Conservation (phyloP, 1,140 invertebrate genomes). For the Steinernema feltiae region DNA sequence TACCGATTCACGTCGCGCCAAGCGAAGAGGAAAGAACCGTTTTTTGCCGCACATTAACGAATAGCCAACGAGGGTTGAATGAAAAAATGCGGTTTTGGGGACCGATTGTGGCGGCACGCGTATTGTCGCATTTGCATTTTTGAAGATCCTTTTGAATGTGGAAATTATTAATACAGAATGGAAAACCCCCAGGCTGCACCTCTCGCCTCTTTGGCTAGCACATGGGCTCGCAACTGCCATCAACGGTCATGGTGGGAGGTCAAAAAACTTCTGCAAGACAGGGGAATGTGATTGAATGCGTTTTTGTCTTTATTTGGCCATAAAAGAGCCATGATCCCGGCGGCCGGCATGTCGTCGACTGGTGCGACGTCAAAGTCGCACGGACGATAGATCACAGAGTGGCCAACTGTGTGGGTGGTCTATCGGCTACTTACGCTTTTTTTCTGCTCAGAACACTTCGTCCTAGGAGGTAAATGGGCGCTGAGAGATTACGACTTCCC, state of each 20-base stretch:
- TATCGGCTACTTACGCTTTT: conserved; percentile 2
- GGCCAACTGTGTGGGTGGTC: not conserved
- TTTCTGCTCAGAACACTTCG: not conserved
- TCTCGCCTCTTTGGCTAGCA: not conserved
- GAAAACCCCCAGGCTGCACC: not conserved
- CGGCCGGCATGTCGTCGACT: not conserved
- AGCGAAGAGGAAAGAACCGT: not conserved
- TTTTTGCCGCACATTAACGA: not conserved
- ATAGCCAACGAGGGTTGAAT: no score
- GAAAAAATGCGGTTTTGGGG: no score
- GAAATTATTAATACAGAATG: not conserved
- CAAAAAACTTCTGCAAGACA: conserved; percentile 8
- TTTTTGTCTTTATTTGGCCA: conserved; percentile 15
- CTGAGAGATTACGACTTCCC: not conserved
- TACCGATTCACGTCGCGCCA: not conserved
- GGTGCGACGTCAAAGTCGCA: not conserved
- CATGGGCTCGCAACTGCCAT: not conserved
- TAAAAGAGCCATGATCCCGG: not conserved
- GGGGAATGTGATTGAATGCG: conserved; percentile 5
- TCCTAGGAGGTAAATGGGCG: not conserved
- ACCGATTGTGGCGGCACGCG: no score
- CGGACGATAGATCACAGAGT: not conserved
- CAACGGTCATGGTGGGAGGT: not conserved
- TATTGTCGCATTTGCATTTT: not conserved
- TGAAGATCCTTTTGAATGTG: not conserved